A percentile compares a stretch with the other conserved stretches of the same genome.
Evolutionary conservation across 2,888 invertebrate genomes (phyloP).

Genomic region (Nycteola revayana): DNA sequence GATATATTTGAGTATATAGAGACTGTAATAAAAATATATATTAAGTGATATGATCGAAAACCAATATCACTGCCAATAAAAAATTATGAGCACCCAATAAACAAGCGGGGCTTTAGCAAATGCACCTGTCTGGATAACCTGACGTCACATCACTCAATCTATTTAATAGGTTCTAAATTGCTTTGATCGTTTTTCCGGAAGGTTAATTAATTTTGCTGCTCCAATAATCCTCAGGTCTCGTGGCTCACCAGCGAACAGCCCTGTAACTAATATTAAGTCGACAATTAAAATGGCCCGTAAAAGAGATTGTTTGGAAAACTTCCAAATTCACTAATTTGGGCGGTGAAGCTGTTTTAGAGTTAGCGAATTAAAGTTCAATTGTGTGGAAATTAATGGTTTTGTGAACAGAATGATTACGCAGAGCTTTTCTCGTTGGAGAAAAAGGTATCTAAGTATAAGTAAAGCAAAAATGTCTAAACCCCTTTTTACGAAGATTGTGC

Average conservation of each 20-base stretch:
- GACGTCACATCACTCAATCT: conserved; percentile 41
- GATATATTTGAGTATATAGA: too few species aligned
- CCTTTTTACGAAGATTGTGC: too few species aligned
- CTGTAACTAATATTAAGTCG: conserved; percentile 43
- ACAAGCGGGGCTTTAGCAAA: conserved; percentile 1
- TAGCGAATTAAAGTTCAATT: too few species aligned
- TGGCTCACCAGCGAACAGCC: conserved; percentile 40
- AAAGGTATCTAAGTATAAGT: too few species aligned
- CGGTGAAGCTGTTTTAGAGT: too few species aligned
- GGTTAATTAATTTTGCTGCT: conserved; percentile 74
- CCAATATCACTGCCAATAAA: too few species aligned
- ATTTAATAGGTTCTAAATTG: conserved; percentile 66
- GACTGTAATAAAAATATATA: too few species aligned
- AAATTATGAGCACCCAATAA: not conserved
- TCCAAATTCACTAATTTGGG: conserved; percentile 26
- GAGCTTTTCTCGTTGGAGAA: too few species aligned
- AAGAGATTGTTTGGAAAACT: conserved; percentile 25
- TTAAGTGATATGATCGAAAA: too few species aligned
- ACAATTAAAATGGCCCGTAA: conserved; percentile 39
- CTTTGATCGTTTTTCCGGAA: conserved; percentile 79
- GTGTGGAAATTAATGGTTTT: too few species aligned
- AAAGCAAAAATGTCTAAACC: too few species aligned
- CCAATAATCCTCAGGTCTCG: conserved; percentile 59
- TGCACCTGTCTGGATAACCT: conserved; percentile 21
- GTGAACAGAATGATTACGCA: too few species aligned